phyloP scores from a whole-genome alignment of 1,140 invertebrate genomes.

The Megathymus violae region DNA sequence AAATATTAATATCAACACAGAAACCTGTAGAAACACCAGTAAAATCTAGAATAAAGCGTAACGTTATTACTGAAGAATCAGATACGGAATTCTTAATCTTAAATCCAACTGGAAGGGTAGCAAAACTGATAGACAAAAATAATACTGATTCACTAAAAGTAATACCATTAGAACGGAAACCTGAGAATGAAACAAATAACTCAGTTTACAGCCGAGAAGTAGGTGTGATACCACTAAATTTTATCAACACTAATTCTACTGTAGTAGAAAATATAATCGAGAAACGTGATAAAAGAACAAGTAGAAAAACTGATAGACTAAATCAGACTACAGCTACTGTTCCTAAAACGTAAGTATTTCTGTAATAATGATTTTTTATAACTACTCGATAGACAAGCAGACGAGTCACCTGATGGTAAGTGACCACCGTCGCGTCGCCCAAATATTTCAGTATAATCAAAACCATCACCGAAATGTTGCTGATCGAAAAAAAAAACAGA shows the following conservation, averaged over 20 bases:
- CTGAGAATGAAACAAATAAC: slow-evolving; percentile 40
- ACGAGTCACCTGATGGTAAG: too few species aligned
- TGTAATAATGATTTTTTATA: slow-evolving; percentile 17
- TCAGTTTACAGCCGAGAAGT: slow-evolving; percentile 52
- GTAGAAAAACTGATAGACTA: slow-evolving; percentile 80
- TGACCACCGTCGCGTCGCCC: too few species aligned
- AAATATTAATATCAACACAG: slow-evolving; percentile 41
- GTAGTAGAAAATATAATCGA: slow-evolving; percentile 66
- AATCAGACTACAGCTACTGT: slow-evolving; percentile 81
- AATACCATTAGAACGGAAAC: slow-evolving; percentile 55
- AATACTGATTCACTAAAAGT: slow-evolving; percentile 62
- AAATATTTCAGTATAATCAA: too few species aligned
- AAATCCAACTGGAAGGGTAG: slow-evolving; percentile 42
- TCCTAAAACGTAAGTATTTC: slow-evolving; percentile 76
- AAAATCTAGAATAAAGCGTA: slow-evolving; percentile 59
- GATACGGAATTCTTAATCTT: slow-evolving; percentile 53
- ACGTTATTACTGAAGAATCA: slow-evolving; percentile 57
- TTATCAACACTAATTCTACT: slow-evolving; percentile 69
- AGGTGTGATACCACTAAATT: slow-evolving; percentile 62
- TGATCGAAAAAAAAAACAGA: too few species aligned
- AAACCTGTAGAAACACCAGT: slow-evolving; percentile 15
- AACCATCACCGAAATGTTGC: too few species aligned
- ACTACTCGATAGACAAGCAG: too few species aligned
- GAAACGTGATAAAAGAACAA: slow-evolving; percentile 79
- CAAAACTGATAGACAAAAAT: slow-evolving; percentile 51